These are phyloP conservation scores for Panonychus citri DNA, from an alignment of 1,140 invertebrate species.

Conservation along the genomic window DNA sequence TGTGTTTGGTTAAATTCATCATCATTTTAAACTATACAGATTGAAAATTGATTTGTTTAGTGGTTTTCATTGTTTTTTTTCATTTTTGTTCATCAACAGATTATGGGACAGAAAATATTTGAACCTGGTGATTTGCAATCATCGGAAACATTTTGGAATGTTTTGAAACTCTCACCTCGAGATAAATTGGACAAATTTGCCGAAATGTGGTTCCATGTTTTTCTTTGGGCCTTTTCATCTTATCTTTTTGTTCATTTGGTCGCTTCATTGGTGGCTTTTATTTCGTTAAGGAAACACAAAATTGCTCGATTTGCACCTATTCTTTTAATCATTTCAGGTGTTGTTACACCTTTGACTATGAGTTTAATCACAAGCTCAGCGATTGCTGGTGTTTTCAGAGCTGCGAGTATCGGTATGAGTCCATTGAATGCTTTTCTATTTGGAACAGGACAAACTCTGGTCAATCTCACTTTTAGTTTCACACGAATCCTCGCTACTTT, in stretches of 20 bases:
- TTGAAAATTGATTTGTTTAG: too few relatives aligned
- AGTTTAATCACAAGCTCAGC: slow-evolving; percentile 51
- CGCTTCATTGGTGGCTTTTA: slow-evolving; percentile 68
- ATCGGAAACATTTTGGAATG: slow-evolving; percentile 1
- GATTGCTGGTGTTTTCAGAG: slow-evolving; percentile 75
- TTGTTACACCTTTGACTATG: slow-evolving; percentile 56
- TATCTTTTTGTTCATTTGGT: slow-evolving; percentile 73
- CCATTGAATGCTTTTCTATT: slow-evolving; percentile 71
- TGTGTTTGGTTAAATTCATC: too few relatives aligned
- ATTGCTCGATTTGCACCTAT: slow-evolving; percentile 69
- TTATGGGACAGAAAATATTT: not conserved
- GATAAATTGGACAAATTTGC: slow-evolving; percentile 15
- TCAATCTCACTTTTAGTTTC: slow-evolving; percentile 64
- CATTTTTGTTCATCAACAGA: not conserved
- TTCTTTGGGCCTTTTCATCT: slow-evolving; percentile 76
- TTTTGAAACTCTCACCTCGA: not conserved
- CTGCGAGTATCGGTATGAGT: slow-evolving; percentile 61
- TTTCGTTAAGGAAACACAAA: slow-evolving; percentile 67
- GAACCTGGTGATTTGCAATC: not conserved
- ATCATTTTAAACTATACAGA: too few relatives aligned
- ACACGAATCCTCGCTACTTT: slow-evolving; percentile 75
- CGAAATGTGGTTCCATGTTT: slow-evolving; percentile 90
- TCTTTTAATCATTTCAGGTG: slow-evolving; percentile 60
- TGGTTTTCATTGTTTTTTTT: too few relatives aligned
- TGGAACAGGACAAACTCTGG: slow-evolving; percentile 74